phyloP scores from a whole-genome alignment of 1,140 invertebrate species.

The Microplitis demolitor region DNA sequence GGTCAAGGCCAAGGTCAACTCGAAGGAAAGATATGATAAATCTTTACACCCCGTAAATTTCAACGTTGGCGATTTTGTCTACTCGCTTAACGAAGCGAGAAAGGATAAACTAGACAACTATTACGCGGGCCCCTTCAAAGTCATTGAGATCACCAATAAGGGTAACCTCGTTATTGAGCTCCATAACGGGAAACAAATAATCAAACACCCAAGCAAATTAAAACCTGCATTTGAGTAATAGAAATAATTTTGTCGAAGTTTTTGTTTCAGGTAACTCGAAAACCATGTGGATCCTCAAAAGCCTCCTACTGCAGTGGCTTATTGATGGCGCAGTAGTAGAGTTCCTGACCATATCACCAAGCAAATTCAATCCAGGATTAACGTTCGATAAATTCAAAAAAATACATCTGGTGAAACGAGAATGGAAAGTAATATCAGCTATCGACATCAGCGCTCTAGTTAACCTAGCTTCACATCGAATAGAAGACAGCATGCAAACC shows the following conservation, averaged over 20 bases:
- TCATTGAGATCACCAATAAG: conserved; percentile 7
- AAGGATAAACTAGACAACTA: not conserved
- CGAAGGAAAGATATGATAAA: not conserved
- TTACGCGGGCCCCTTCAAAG: not conserved
- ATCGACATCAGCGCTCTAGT: too few species aligned
- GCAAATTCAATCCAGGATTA: not conserved
- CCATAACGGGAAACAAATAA: not conserved
- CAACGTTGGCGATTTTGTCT: not conserved
- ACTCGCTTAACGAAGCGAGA: not conserved
- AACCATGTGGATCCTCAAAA: too few species aligned
- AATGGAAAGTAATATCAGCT: too few species aligned
- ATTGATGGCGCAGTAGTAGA: too few species aligned
- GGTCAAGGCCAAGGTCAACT: not conserved
- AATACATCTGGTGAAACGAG: too few species aligned
- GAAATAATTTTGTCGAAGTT: too few species aligned
- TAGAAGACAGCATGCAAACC: too few species aligned
- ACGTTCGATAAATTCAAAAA: too few species aligned
- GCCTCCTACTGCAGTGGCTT: too few species aligned
- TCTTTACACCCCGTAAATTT: not conserved
- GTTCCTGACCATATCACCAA: not conserved
- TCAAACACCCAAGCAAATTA: not conserved
- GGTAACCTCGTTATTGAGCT: conserved; percentile 7
- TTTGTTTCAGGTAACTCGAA: too few species aligned
- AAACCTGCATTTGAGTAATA: not conserved
- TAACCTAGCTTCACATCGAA: too few species aligned